phyloP scores from a whole-genome alignment of 2,888 invertebrate species.

The Andrena trimmerana region DNA sequence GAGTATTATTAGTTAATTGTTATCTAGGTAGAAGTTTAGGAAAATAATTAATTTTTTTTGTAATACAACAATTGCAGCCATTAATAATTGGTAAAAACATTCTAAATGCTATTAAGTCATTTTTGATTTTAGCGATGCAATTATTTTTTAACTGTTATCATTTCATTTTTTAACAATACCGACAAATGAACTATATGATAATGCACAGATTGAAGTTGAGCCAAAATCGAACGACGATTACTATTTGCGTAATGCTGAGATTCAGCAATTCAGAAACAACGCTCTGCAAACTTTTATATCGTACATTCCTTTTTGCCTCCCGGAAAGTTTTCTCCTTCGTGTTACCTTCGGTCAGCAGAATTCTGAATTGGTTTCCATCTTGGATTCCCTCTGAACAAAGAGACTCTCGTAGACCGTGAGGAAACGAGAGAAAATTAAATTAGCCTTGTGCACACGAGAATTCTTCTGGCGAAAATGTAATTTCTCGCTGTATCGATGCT shows the following conservation, averaged over 20 bases:
- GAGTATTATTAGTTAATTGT: no score
- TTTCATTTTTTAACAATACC: background rate
- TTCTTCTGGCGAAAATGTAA: conserved; percentile 41
- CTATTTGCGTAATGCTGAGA: conserved; percentile 6
- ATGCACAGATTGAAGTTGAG: background rate
- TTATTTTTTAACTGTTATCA: background rate
- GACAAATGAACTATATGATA: background rate
- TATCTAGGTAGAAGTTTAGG: no score
- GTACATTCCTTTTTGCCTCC: conserved; percentile 37
- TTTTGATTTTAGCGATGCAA: background rate
- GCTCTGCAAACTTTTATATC: conserved; percentile 51
- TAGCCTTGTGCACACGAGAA: conserved; percentile 40
- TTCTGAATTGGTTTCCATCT: conserved; percentile 63
- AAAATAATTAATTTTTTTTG: no score
- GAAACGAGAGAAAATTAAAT: conserved; percentile 60
- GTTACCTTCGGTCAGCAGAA: conserved; percentile 63
- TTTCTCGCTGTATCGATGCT: conserved; percentile 5
- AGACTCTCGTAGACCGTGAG: conserved; percentile 37
- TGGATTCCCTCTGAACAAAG: conserved; percentile 59
- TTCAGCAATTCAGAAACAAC: conserved; percentile 48
- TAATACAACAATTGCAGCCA: no score
- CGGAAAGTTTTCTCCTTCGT: conserved; percentile 50
- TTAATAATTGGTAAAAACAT: no score
- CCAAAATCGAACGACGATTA: background rate
- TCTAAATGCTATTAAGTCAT: no score